phyloP scores from a whole-genome alignment of 2,113 vertebrate species.

The Chrysochloris asiatica region DNA sequence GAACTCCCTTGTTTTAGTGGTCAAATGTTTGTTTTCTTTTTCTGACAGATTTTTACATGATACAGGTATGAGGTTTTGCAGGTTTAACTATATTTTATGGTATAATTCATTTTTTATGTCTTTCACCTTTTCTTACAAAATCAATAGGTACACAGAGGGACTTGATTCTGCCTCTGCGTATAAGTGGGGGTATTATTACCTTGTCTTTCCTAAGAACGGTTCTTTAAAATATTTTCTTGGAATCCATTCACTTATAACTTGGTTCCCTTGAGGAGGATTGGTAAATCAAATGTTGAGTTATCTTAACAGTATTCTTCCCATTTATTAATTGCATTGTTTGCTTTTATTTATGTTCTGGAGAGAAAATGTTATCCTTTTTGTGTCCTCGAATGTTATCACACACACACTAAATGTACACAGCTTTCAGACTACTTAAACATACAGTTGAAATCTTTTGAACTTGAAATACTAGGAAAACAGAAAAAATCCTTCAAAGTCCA shows the following conservation, averaged over 20 bases:
- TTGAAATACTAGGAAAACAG: neutral
- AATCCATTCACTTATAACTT: neutral
- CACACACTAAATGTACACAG: neutral
- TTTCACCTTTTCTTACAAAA: neutral
- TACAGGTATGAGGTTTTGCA: too few relatives aligned
- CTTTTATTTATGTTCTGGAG: neutral
- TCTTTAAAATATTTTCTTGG: slow-evolving; percentile 7
- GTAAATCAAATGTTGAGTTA: slow-evolving; percentile 18
- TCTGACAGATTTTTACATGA: too few relatives aligned
- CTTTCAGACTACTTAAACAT: neutral
- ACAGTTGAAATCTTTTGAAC: slow-evolving; percentile 16
- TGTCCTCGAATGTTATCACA: neutral
- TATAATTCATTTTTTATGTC: neutral
- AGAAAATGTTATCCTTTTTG: neutral
- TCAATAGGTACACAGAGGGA: neutral
- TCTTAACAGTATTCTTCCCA: slow-evolving; percentile 36
- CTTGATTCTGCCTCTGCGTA: neutral
- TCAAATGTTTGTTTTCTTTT: too few relatives aligned
- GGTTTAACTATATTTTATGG: too few relatives aligned
- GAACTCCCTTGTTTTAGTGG: too few relatives aligned
- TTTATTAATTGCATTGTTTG: neutral
- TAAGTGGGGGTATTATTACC: neutral
- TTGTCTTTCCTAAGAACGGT: slow-evolving; percentile 12
- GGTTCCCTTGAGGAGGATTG: neutral
- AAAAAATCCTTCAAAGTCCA: neutral